Conservation (phyloP, 2,888 invertebrate genomes). For the Acanthacorydalis orientalis region DNA sequence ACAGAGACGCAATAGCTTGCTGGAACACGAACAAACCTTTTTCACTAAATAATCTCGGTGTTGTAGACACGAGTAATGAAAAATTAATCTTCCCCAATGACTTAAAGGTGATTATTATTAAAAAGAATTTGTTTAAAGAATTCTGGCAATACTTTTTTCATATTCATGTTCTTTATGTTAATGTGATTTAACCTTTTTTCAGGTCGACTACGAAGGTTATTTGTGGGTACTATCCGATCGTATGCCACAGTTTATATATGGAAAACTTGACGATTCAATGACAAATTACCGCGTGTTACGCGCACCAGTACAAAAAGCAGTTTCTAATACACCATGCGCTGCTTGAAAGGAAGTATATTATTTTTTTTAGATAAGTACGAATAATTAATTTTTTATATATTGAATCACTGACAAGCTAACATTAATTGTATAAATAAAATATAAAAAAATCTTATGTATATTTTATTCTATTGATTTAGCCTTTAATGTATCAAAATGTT, state of each 20-base stretch:
- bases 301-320: constrained; percentile 22
- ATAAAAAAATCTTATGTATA: too few species aligned
- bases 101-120: constrained; percentile 51
- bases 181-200: constrained; percentile 11
- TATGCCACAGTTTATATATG: constrained; percentile 54
- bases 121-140: too few species aligned
- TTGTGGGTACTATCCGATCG: constrained; percentile 65
- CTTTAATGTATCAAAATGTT: too few species aligned
- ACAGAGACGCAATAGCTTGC: constrained; percentile 61
- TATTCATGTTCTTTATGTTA: too few species aligned
- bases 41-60: constrained; percentile 43
- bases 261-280: constrained; percentile 43
- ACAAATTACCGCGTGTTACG: constrained; percentile 44
- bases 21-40: constrained; percentile 59
- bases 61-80: constrained; percentile 49
- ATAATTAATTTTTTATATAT: too few species aligned
- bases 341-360: background rate
- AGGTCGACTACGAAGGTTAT: constrained; percentile 43
- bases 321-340: background rate
- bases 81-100: constrained; percentile 64
- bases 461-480: too few species aligned
- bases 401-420: too few species aligned
- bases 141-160: too few species aligned
- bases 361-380: too few species aligned
- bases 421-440: too few species aligned